Evolutionary conservation across 2,797 vertebrate genomes (phyloP).

Genomic region (Smutsia temminckii): DNA sequence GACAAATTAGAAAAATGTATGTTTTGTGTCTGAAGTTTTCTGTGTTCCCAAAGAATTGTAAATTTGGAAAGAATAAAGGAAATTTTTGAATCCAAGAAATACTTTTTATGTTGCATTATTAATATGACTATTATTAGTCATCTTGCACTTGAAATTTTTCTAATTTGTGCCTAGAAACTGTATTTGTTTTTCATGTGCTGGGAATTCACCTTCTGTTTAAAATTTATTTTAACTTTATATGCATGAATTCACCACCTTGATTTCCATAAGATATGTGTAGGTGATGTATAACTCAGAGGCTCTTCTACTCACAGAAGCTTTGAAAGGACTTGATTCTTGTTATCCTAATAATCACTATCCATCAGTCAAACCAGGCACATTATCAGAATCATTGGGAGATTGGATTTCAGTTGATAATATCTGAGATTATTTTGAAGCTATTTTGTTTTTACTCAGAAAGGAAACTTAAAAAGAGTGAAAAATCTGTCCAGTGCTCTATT

Average conservation of each 20-base stretch:
- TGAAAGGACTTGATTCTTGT: constrained; percentile 26
- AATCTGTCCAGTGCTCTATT: not conserved
- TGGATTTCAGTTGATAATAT: not conserved
- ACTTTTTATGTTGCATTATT: constrained; percentile 54
- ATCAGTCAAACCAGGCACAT: not conserved
- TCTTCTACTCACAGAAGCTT: not conserved
- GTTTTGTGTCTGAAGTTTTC: not conserved
- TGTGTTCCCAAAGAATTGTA: not conserved
- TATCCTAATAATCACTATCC: constrained; percentile 32
- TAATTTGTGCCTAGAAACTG: constrained; percentile 6
- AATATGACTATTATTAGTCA: not conserved
- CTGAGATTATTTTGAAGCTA: constrained; percentile 5
- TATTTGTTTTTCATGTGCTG: constrained; percentile 54
- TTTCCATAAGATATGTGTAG: not conserved
- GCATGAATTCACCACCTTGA: not conserved
- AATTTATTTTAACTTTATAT: constrained; percentile 18
- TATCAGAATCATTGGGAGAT: not conserved
- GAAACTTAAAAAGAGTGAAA: not conserved
- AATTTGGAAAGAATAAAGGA: constrained; percentile 47
- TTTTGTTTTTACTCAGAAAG: constrained; percentile 27
- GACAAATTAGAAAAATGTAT: not conserved
- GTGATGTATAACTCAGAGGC: not conserved
- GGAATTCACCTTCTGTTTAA: constrained; percentile 28
- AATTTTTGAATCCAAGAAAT: constrained; percentile 23
- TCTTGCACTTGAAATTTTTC: constrained; percentile 58